phyloP scores from a whole-genome alignment of 2,888 invertebrate genomes.

The Pseudolycoriella hygida region DNA sequence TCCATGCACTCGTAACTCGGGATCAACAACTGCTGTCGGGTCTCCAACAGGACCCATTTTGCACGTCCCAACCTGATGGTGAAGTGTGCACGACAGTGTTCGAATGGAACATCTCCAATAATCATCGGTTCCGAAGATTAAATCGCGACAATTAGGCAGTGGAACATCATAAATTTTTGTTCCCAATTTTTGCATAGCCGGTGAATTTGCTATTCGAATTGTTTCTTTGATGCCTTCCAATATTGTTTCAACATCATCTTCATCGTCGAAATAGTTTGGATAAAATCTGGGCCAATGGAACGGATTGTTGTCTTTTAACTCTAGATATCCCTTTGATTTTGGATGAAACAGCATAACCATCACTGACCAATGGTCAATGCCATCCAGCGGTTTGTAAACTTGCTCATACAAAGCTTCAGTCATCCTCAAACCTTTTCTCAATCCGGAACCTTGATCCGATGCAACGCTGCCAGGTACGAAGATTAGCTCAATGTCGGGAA shows the following conservation, averaged over 20 bases:
- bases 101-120: constrained; percentile 55
- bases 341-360: constrained; percentile 58
- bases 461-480: constrained; percentile 42
- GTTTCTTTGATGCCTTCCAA: constrained; percentile 42
- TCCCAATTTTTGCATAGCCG: constrained; percentile 38
- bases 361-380: constrained; percentile 38
- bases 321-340: constrained; percentile 49
- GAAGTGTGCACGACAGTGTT: constrained; percentile 39
- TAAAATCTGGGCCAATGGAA: constrained; percentile 58
- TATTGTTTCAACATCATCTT: constrained; percentile 39
- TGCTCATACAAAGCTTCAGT: constrained; percentile 34
- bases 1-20: constrained; percentile 41
- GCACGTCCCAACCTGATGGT: constrained; percentile 49
- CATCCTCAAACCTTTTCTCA: constrained; percentile 37
- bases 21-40: constrained; percentile 43
- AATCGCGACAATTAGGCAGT: constrained; percentile 32
- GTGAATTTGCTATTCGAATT: constrained; percentile 36
- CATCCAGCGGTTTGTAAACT: constrained; percentile 36
- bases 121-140: constrained; percentile 37
- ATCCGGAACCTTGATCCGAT: constrained; percentile 37
- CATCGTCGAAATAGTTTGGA: constrained; percentile 60
- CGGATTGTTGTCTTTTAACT: constrained; percentile 53
- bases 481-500: constrained; percentile 50
- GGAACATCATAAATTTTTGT: constrained; percentile 32
- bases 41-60: constrained; percentile 51